phyloP scores from a whole-genome alignment of 2,888 invertebrate genomes.

The Pyrgus malvae region DNA sequence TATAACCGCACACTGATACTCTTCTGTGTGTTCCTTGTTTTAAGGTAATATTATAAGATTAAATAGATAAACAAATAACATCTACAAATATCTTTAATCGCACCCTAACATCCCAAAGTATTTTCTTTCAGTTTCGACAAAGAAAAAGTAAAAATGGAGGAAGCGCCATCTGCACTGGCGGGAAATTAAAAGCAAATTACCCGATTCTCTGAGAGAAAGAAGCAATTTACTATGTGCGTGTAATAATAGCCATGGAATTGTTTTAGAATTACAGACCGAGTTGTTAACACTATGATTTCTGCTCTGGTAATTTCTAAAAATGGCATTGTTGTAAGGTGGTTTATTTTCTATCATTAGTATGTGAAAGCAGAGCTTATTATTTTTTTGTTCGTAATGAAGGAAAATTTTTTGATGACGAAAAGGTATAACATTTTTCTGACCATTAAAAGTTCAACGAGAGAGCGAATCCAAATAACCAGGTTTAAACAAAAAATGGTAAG shows the following conservation, averaged over 20 bases:
- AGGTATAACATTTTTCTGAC: neutral
- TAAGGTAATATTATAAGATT: too few relatives aligned
- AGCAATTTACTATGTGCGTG: slow-evolving; percentile 7
- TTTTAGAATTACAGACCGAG: slow-evolving; percentile 13
- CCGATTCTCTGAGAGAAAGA: slow-evolving; percentile 7
- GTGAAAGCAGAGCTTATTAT: slow-evolving; percentile 9
- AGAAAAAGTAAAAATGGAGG: slow-evolving; percentile 10
- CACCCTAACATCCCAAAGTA: neutral
- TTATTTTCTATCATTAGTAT: slow-evolving; percentile 5
- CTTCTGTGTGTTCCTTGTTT: neutral
- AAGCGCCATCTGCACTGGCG: slow-evolving; percentile 17
- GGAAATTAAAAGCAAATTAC: slow-evolving; percentile 21
- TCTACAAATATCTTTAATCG: neutral
- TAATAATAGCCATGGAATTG: slow-evolving; percentile 3
- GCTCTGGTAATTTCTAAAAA: slow-evolving; percentile 11
- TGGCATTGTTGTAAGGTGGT: neutral
- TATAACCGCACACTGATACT: too few relatives aligned
- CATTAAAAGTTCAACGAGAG: neutral
- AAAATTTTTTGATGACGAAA: neutral
- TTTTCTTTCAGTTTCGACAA: slow-evolving; percentile 19
- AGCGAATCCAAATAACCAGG: neutral
- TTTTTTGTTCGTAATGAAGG: neutral
- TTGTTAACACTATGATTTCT: slow-evolving; percentile 14
- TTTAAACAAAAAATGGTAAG: neutral
- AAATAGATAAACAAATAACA: too few relatives aligned